phyloP scores from a whole-genome alignment of 2,797 vertebrate genomes.

The Myotis vivesi region DNA sequence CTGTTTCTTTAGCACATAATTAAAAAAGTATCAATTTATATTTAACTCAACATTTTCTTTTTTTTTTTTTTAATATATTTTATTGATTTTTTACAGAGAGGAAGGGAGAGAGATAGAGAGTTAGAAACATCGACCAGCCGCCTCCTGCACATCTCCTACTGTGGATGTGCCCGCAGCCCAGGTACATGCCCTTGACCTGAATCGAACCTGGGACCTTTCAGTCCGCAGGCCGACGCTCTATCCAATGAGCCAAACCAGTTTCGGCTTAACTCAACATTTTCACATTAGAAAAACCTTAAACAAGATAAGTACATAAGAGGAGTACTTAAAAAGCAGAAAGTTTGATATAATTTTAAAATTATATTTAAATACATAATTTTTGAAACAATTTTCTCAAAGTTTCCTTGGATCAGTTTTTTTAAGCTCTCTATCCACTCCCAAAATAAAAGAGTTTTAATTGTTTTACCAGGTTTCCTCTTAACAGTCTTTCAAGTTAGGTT shows the following conservation, averaged over 20 bases:
- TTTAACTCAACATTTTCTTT: slow-evolving; percentile 50
- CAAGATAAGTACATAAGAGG: slow-evolving; percentile 24
- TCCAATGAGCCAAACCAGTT: too few relatives aligned
- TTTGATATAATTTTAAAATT: neutral
- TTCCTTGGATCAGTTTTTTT: slow-evolving; percentile 13
- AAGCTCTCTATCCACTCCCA: neutral
- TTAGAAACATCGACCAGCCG: too few relatives aligned
- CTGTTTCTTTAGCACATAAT: slow-evolving; percentile 29
- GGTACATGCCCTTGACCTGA: too few relatives aligned
- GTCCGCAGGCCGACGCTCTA: too few relatives aligned
- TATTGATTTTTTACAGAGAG: too few relatives aligned
- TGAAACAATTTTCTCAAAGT: neutral
- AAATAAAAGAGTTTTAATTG: slow-evolving; percentile 27
- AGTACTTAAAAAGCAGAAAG: slow-evolving; percentile 17
- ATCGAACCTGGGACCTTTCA: too few relatives aligned
- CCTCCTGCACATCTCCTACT: too few relatives aligned
- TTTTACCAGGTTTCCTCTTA: slow-evolving; percentile 50
- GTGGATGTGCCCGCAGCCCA: too few relatives aligned
- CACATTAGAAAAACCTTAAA: slow-evolving; percentile 40
- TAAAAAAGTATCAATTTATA: slow-evolving; percentile 44
- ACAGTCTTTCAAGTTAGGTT: slow-evolving; percentile 42
- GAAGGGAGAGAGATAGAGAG: too few relatives aligned
- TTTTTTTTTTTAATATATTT: too few relatives aligned
- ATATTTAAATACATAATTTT: neutral
- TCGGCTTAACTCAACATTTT: slow-evolving; percentile 51